These are phyloP conservation scores for Garra rufa DNA, from an alignment of 2,113 vertebrate genomes.

Conservation along the genomic window DNA sequence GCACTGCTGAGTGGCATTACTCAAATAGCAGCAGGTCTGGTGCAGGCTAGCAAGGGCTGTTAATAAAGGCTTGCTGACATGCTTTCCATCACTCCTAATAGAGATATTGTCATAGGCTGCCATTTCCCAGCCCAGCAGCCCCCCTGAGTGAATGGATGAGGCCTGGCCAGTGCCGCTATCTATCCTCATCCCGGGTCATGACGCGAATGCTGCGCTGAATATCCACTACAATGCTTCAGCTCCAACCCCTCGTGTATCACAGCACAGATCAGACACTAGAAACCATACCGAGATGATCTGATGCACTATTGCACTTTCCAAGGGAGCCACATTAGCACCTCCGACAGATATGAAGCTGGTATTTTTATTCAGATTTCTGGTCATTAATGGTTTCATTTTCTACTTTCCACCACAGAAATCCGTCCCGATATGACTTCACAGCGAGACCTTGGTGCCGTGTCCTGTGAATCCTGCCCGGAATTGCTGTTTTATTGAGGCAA, in stretches of 20 bases:
- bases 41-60: constrained; percentile 54
- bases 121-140: constrained; percentile 58
- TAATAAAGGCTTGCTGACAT: constrained; percentile 65
- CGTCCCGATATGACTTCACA: constrained; percentile 40
- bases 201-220: constrained; percentile 36
- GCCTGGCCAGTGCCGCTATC: constrained; percentile 59
- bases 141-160: constrained; percentile 63
- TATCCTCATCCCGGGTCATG: constrained; percentile 56
- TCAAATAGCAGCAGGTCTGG: constrained; percentile 56
- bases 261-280: not conserved
- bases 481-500: constrained; percentile 56
- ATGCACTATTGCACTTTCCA: not conserved
- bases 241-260: not conserved
- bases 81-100: constrained; percentile 69
- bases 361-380: constrained; percentile 12
- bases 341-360: constrained; percentile 16
- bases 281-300: constrained; percentile 1
- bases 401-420: not conserved
- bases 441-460: constrained; percentile 39
- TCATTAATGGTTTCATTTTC: constrained; percentile 14
- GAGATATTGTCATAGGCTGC: constrained; percentile 71
- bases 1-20: constrained; percentile 46
- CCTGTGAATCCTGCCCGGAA: constrained; percentile 49
- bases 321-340: not conserved
- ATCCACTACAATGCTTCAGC: constrained; percentile 34